Conservation (phyloP, 2,888 invertebrate species). For the Temnothorax ravouxi region DNA sequence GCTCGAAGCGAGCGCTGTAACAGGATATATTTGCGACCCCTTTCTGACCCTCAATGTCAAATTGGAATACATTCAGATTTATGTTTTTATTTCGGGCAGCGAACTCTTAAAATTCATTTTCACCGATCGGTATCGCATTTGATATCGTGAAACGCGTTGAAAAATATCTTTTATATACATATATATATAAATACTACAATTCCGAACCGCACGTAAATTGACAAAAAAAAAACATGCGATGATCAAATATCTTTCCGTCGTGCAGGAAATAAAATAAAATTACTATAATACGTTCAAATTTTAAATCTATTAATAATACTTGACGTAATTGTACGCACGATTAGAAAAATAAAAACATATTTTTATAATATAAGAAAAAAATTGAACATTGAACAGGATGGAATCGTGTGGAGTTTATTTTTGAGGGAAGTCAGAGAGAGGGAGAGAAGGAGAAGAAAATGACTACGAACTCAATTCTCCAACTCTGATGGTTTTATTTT, state of each 20-base stretch:
- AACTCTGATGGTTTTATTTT: slow-evolving; percentile 11
- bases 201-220: neutral
- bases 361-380: neutral
- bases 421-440: neutral
- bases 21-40: neutral
- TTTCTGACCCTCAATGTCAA: slow-evolving; percentile 8
- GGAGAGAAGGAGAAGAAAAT: slow-evolving; percentile 2
- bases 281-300: neutral
- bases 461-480: slow-evolving; percentile 41
- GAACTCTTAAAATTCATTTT: slow-evolving; percentile 54
- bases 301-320: neutral
- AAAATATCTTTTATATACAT: slow-evolving; percentile 17
- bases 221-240: slow-evolving; percentile 23
- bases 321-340: neutral
- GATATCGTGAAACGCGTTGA: slow-evolving; percentile 19
- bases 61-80: slow-evolving; percentile 29
- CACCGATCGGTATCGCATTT: slow-evolving; percentile 44
- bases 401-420: slow-evolving; percentile 12
- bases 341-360: slow-evolving; percentile 7
- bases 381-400: slow-evolving; percentile 12
- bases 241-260: slow-evolving; percentile 37
- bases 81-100: slow-evolving; percentile 41
- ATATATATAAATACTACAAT: slow-evolving; percentile 32
- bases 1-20: neutral
- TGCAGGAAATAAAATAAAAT: slow-evolving; percentile 6